Evolutionary conservation across 2,113 vertebrate species (phyloP).

Genomic region (Megatriorchis doriae): DNA sequence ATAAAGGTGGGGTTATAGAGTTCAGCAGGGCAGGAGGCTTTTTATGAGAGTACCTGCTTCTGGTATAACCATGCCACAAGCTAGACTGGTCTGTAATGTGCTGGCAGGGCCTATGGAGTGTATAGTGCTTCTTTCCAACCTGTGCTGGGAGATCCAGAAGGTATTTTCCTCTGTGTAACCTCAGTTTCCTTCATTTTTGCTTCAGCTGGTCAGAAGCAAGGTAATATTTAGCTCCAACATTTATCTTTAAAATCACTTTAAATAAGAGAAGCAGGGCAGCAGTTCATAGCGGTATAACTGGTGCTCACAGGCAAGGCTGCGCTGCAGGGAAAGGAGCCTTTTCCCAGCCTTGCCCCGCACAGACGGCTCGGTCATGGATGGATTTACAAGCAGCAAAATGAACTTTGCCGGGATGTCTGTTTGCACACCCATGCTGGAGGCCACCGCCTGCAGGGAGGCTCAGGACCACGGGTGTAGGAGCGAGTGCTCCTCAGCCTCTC

Average conservation of each 20-base stretch:
- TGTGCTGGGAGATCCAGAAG: background rate
- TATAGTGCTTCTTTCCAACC: background rate
- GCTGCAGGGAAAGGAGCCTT: background rate
- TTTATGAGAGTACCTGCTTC: background rate
- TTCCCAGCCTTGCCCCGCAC: background rate
- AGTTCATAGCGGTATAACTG: background rate
- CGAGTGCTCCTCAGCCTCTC: background rate
- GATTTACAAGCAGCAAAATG: background rate
- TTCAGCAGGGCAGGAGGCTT: background rate
- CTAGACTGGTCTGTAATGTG: background rate
- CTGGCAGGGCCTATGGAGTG: background rate
- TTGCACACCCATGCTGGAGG: background rate
- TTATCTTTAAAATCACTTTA: background rate
- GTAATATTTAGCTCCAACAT: background rate
- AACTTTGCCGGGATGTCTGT: background rate
- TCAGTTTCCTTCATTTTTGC: background rate
- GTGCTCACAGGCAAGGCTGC: background rate
- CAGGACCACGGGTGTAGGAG: background rate
- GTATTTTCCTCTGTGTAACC: background rate
- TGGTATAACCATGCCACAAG: rapidly evolving
- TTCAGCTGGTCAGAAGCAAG: background rate
- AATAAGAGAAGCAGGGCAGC: background rate
- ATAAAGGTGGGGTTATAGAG: background rate
- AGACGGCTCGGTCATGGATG: rapidly evolving
- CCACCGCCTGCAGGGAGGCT: background rate